These are phyloP conservation scores for Sciurus vulgaris DNA, from an alignment of 2,797 vertebrate genomes.

Conservation along the genomic window DNA sequence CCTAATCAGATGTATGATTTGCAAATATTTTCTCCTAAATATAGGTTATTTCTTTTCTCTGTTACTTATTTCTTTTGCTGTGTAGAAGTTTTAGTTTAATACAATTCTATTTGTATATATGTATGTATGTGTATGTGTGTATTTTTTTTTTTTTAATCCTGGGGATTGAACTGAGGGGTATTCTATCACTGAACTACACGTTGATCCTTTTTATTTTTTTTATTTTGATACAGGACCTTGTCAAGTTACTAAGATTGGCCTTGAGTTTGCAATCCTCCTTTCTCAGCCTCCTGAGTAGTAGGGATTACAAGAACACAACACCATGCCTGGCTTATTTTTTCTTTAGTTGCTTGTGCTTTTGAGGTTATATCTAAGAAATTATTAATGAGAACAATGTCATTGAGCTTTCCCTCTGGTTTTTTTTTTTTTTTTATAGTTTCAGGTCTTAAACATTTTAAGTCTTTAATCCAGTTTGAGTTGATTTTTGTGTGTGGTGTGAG, in stretches of 20 bases:
- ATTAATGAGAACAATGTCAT: neutral
- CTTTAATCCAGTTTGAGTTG: neutral
- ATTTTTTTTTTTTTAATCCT: no score
- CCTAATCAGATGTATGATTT: neutral
- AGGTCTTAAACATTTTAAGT: neutral
- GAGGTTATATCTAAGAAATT: neutral
- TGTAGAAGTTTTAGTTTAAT: neutral
- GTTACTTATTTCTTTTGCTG: neutral
- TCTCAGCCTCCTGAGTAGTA: no score
- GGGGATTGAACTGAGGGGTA: no score
- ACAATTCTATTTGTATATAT: neutral
- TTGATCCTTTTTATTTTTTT: no score
- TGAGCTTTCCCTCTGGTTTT: neutral
- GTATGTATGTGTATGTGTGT: no score
- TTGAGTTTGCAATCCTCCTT: no score
- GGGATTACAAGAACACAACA: no score
- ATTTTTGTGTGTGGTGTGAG: neutral
- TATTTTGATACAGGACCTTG: no score
- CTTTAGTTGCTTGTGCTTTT: neutral
- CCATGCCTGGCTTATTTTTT: neutral
- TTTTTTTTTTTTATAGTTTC: neutral
- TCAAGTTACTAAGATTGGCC: no score
- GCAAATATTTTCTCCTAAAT: neutral
- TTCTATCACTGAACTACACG: no score
- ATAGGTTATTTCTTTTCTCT: neutral